Base-by-base conservation (phyloP, 2,113 vertebrate genomes). In the Festucalex cinctus region DNA sequence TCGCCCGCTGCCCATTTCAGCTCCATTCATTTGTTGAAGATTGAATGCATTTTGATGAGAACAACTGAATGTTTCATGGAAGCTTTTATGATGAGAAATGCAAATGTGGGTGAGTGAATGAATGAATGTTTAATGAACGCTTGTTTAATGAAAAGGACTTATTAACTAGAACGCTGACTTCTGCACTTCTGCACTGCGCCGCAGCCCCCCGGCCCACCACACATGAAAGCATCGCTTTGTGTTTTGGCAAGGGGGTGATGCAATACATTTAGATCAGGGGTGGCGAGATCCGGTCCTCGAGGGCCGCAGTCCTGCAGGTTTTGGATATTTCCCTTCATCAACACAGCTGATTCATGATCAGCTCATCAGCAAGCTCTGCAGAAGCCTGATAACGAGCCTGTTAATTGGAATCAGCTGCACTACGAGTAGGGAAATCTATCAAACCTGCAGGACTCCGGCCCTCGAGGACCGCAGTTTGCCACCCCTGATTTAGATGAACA, bases 131-230 rank as follows among this genome's bases (percentile, higher is more conserved):
- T 90, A 84, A 90, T 88, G 85, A 84, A 79, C 37, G 81, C 88
- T 86, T 85, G 81, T 91, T 86, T 84, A 87, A 89, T 91, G 86
- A 91, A 89, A 88, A 89, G 81, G 83, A 88, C 87, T 89, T 88
- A 87, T 88, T 90, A 89, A 88, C 74, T 69, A 84, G 78, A 80
- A 71, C 73, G 82, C 88, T 87, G 86, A 89, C 86, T 87, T 86
- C 82, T n/a, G n/a, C n/a, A n/a, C n/a, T n/a, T n/a, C n/a, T n/a
- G 87, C 86, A 73, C 69, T 44, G 84, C 36, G n/a, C 78, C 68
- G 3, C 80, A 64, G 2, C 65, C 72, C 76, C 68, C 16, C 0
- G 71, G 65, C 71, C 75, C 41, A 69, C 51, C 80, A 76, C 37
- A 74, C 77, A 74, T 81, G 75, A 87, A 80, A 86, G 75, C 59